A percentile compares a stretch with the other conserved stretches of the same genome.
phyloP scores from a whole-genome alignment of 1,140 invertebrate genomes.

The Drosophila kohkoa region DNA sequence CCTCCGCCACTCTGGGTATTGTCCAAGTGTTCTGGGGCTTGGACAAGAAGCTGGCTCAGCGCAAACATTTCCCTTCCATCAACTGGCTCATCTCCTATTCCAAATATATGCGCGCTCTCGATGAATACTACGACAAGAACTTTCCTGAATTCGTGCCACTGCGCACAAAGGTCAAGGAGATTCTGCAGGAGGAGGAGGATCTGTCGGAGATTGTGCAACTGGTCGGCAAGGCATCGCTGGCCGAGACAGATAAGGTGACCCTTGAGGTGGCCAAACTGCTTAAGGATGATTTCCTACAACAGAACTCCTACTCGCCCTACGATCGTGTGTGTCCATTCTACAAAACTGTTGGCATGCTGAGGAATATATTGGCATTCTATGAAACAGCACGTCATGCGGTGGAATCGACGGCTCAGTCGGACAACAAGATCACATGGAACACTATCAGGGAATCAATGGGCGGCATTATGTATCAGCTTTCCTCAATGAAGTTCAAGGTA shows the following conservation, averaged over 20 bases:
- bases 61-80: constrained; percentile 99
- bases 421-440: constrained; percentile 99
- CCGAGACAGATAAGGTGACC: constrained; percentile 99
- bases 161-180: constrained; percentile 97
- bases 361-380: constrained; percentile 99
- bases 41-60: constrained; percentile 99
- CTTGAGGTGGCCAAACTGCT: constrained; percentile 99
- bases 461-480: constrained; percentile 98
- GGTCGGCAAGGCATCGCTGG: constrained; percentile 99
- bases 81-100: constrained; percentile 99
- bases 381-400: constrained; percentile 99
- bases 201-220: constrained; percentile 99
- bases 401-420: constrained; percentile 98
- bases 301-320: constrained; percentile 98
- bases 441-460: constrained; percentile 98
- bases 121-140: constrained; percentile 99
- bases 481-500: constrained; percentile 99
- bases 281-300: constrained; percentile 99
- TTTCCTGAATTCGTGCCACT: constrained; percentile 98
- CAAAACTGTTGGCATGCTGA: constrained; percentile 99
- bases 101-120: constrained; percentile 98
- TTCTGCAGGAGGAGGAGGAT: constrained; percentile 99
- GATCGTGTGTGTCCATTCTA: constrained; percentile 99
- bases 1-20: constrained; percentile 99
- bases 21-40: constrained; percentile 99